Conservation (phyloP, 2,888 invertebrate genomes). For the Ophion slaviceki region DNA sequence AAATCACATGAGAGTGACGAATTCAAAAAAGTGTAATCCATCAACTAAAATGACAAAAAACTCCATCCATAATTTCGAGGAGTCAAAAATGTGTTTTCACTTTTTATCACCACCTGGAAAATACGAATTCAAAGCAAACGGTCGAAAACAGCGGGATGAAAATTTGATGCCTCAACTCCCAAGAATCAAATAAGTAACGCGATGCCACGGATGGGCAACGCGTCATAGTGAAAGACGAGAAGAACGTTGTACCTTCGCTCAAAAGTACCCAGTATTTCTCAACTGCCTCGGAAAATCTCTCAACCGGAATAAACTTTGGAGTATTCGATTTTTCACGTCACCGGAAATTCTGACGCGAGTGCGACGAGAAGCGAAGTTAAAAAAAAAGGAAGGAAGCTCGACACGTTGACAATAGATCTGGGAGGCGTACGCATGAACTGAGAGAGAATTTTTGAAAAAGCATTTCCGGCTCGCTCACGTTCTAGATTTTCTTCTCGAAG, state of each 20-base stretch:
- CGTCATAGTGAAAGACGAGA: too few relatives aligned
- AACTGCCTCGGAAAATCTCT: neutral
- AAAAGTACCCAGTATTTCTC: neutral
- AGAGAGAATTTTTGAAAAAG: constrained; percentile 51
- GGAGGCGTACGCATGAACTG: constrained; percentile 6
- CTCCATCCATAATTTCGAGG: too few relatives aligned
- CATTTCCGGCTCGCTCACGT: constrained; percentile 34
- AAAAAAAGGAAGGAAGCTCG: constrained; percentile 23
- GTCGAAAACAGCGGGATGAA: neutral
- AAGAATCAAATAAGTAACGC: neutral
- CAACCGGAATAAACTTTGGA: constrained; percentile 14
- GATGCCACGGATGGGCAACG: neutral
- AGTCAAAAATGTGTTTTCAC: too few relatives aligned
- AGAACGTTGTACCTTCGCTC: neutral
- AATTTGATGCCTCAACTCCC: neutral
- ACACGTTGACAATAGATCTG: constrained; percentile 28
- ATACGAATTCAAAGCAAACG: neutral
- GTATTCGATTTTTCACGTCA: constrained; percentile 27
- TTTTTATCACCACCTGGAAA: neutral
- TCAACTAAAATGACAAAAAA: too few relatives aligned
- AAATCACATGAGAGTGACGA: too few relatives aligned
- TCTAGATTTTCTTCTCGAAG: constrained; percentile 14
- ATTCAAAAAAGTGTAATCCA: too few relatives aligned
- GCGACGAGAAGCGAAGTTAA: constrained; percentile 1
- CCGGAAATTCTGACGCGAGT: constrained; percentile 3